Evolutionary conservation across 2,888 invertebrate species (phyloP).

Genomic region (Hyposoter didymator): DNA sequence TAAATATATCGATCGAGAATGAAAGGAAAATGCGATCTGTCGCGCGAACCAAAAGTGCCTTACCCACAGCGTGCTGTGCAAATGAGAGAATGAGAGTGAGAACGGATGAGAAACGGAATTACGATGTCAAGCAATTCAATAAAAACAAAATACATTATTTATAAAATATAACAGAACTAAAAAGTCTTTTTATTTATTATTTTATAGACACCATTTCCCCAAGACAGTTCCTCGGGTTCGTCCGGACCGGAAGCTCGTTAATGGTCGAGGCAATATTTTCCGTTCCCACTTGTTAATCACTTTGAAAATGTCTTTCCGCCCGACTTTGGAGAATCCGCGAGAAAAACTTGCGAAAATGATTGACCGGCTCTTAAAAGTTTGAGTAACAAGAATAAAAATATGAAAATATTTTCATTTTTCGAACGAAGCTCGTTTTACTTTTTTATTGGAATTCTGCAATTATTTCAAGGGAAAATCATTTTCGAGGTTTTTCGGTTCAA

Average conservation of each 20-base stretch:
- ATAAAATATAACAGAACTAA: conserved; percentile 73
- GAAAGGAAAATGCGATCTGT: conserved; percentile 60
- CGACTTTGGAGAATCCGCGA: not conserved
- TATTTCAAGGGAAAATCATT: not conserved
- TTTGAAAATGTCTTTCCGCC: not conserved
- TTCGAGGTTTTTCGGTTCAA: conserved; percentile 10
- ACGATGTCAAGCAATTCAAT: conserved; percentile 80
- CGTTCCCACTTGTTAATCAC: not conserved
- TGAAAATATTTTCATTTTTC: conserved; percentile 5
- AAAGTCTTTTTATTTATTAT: conserved; percentile 54
- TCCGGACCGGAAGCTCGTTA: not conserved
- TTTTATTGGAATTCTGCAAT: not conserved
- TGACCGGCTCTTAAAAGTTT: not conserved
- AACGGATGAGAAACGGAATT: conserved; percentile 49
- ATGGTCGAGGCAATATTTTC: not conserved
- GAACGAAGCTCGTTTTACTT: not conserved
- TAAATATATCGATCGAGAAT: conserved; percentile 73
- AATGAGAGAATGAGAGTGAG: conserved; percentile 55
- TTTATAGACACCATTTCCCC: not conserved
- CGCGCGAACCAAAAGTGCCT: conserved; percentile 75
- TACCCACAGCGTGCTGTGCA: conserved; percentile 69
- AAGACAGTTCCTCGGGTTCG: not conserved
- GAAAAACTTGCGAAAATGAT: conserved; percentile 8
- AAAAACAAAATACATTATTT: conserved; percentile 80
- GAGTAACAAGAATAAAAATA: conserved; percentile 8